Percentiles rank a stretch among this genome's conserved stretches.
These are phyloP conservation scores for Plagiodera versicolora DNA, from an alignment of 2,888 invertebrate species.

Conservation along the genomic window DNA sequence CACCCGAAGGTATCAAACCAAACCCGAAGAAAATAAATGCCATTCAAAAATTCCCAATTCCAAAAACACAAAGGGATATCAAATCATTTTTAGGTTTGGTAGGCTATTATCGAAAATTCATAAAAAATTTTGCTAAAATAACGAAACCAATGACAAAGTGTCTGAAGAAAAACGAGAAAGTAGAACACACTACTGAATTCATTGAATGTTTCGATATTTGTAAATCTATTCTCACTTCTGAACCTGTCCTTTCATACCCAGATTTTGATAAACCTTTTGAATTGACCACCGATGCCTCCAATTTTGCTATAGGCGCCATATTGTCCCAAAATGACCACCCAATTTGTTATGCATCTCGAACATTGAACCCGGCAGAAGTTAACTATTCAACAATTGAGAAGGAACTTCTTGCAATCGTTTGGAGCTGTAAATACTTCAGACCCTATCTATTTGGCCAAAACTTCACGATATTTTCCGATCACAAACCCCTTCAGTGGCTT, in stretches of 20 bases:
- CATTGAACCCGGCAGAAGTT: slow-evolving; percentile 14
- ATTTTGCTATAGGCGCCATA: slow-evolving; percentile 13
- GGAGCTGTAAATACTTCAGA: slow-evolving; percentile 16
- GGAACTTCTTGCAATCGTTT: slow-evolving; percentile 17
- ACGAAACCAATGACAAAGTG: slow-evolving; percentile 29
- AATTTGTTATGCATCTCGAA: slow-evolving; percentile 17
- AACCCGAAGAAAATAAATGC: slow-evolving; percentile 31
- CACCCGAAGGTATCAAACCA: slow-evolving; percentile 25
- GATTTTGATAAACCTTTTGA: slow-evolving; percentile 10
- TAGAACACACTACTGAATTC: slow-evolving; percentile 13
- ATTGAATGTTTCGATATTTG: slow-evolving; percentile 11
- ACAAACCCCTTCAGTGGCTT: slow-evolving; percentile 23
- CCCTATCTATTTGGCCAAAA: slow-evolving; percentile 15
- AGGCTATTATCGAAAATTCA: slow-evolving; percentile 31
- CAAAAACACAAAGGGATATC: slow-evolving; percentile 29
- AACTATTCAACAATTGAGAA: slow-evolving; percentile 19
- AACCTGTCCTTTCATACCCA: slow-evolving; percentile 11
- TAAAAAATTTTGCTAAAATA: slow-evolving; percentile 30
- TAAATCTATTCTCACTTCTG: slow-evolving; percentile 4
- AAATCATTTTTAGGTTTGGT: slow-evolving; percentile 29
- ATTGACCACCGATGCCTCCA: slow-evolving; percentile 19
- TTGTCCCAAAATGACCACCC: slow-evolving; percentile 16
- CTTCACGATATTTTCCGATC: slow-evolving; percentile 27
- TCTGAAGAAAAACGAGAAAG: slow-evolving; percentile 26
- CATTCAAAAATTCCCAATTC: slow-evolving; percentile 29